phyloP scores from a whole-genome alignment of 2,797 vertebrate genomes.

The Eleutherodactylus coqui region DNA sequence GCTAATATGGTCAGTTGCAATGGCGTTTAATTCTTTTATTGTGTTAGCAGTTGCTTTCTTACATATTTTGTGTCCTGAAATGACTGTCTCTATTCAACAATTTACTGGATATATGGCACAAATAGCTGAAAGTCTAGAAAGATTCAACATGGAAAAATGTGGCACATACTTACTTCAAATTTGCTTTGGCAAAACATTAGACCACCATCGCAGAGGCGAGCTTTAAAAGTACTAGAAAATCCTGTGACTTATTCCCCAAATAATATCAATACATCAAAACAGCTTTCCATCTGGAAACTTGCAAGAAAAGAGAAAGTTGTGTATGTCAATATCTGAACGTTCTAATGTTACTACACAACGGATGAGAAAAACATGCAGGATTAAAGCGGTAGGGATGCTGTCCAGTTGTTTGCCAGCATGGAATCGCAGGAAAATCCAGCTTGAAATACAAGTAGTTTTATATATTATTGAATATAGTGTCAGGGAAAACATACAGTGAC shows the following conservation, averaged over 20 bases:
- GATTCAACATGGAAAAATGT: slow-evolving; percentile 37
- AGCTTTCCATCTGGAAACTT: slow-evolving; percentile 29
- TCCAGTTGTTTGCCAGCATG: background rate
- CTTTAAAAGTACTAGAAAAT: slow-evolving; percentile 14
- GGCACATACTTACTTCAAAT: slow-evolving; percentile 57
- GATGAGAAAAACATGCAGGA: background rate
- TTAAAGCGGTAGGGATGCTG: background rate
- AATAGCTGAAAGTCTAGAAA: background rate
- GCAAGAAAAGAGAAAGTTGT: background rate
- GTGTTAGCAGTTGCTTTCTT: background rate
- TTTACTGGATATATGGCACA: slow-evolving; percentile 27
- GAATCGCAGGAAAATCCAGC: too few relatives aligned
- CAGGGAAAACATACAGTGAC: background rate
- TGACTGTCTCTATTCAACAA: slow-evolving; percentile 34
- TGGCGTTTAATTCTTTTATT: background rate
- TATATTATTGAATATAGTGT: background rate
- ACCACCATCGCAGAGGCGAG: slow-evolving; percentile 55
- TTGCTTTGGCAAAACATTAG: slow-evolving; percentile 52
- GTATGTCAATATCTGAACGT: slow-evolving; percentile 3
- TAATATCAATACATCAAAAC: slow-evolving; percentile 28
- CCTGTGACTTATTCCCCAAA: background rate
- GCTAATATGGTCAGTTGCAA: too few relatives aligned
- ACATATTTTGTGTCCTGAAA: slow-evolving; percentile 39
- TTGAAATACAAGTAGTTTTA: background rate
- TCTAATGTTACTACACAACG: background rate